Evolutionary conservation across 2,888 invertebrate genomes (phyloP).

Genomic region (Ischnus inquisitorius): DNA sequence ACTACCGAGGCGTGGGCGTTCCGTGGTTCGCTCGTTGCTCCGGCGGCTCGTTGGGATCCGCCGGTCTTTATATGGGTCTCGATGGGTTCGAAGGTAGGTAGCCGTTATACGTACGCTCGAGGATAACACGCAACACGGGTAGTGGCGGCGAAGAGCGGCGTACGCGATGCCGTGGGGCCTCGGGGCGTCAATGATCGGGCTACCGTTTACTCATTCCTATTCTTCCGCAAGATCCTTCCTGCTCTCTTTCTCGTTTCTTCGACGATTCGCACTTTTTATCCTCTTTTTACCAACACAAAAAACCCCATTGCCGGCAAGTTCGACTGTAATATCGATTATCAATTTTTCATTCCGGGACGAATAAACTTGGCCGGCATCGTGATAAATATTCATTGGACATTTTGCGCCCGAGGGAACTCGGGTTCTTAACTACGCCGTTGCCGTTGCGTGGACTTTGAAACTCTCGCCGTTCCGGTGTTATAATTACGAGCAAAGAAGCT

Average conservation of each 20-base stretch:
- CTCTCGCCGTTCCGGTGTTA: conserved; percentile 19
- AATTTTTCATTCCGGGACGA: conserved; percentile 55
- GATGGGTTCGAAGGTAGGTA: conserved; percentile 68
- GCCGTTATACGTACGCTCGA: conserved; percentile 41
- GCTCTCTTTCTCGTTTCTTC: conserved; percentile 28
- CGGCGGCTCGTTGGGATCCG: conserved; percentile 68
- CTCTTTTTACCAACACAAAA: conserved; percentile 27
- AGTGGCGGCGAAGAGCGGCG: conserved; percentile 42
- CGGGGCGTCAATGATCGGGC: conserved; percentile 59
- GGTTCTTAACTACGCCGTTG: conserved; percentile 5
- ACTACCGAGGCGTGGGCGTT: conserved; percentile 64
- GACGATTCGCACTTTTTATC: conserved; percentile 31
- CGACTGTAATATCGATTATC: conserved; percentile 53
- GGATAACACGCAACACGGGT: conserved; percentile 50
- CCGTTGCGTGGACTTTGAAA: conserved; percentile 5
- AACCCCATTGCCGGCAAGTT: conserved; percentile 27
- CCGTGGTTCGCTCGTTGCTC: conserved; percentile 46
- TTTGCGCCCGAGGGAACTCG: conserved; percentile 43
- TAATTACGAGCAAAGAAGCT: conserved; percentile 48
- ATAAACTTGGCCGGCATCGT: conserved; percentile 42
- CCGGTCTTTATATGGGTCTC: conserved; percentile 73
- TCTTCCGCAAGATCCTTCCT: conserved; percentile 30
- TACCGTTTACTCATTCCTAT: conserved; percentile 67
- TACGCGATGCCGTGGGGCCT: conserved; percentile 62
- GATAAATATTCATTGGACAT: conserved; percentile 64